A percentile compares a stretch with the other conserved stretches of the same genome.
Evolutionary conservation across 2,797 vertebrate genomes (phyloP).

Genomic region (Odontamblyopus rebecca): DNA sequence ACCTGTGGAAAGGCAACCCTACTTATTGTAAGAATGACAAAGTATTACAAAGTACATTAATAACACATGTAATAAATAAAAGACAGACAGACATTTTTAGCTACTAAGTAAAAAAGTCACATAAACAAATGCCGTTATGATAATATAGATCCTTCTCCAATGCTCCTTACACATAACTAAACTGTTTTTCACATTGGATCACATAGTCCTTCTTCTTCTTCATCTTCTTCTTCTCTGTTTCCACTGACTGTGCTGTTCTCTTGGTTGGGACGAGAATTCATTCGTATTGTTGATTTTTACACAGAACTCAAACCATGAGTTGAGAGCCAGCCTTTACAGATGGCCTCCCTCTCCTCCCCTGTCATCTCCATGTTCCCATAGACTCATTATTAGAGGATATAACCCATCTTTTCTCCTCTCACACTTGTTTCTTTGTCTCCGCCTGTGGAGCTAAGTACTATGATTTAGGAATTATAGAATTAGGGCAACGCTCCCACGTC

Average conservation of each 20-base stretch:
- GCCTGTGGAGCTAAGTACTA: constrained; percentile 66
- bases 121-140: constrained; percentile 53
- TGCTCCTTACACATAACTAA: constrained; percentile 25
- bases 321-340: constrained; percentile 61
- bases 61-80: constrained; percentile 11
- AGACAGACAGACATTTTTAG: no score
- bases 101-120: no score
- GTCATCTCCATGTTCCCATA: constrained; percentile 40
- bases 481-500: constrained; percentile 72
- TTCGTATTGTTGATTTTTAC: constrained; percentile 67
- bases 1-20: background rate
- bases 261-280: constrained; percentile 37
- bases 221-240: constrained; percentile 57
- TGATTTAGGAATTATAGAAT: constrained; percentile 78
- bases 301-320: constrained; percentile 33
- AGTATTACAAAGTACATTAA: background rate
- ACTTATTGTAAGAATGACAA: background rate
- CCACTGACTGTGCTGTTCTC: constrained; percentile 29
- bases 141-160: constrained; percentile 39
- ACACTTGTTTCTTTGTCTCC: constrained; percentile 60
- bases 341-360: constrained; percentile 47
- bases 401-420: constrained; percentile 59
- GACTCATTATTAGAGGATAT: constrained; percentile 52
- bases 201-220: constrained; percentile 35
- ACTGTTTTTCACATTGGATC: constrained; percentile 33